These are phyloP conservation scores for Sclerodermus sp. DNA, from an alignment of 2,888 invertebrate genomes.

Conservation along the genomic window DNA sequence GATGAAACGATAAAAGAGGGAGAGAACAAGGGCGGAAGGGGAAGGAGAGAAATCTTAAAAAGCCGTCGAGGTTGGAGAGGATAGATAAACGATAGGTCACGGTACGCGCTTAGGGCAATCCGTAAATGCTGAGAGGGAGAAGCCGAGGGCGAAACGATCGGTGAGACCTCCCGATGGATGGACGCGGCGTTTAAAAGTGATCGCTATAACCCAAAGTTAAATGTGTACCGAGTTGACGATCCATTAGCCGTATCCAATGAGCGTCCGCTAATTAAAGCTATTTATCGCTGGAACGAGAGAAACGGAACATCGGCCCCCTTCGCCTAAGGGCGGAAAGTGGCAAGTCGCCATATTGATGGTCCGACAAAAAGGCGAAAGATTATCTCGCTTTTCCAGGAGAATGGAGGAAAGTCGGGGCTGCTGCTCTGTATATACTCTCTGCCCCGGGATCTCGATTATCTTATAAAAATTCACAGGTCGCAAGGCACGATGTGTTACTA, in stretches of 20 bases:
- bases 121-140: background rate
- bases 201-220: slow-evolving; percentile 28
- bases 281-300: slow-evolving; percentile 38
- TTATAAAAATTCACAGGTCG: slow-evolving; percentile 27
- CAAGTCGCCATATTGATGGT: slow-evolving; percentile 32
- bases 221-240: slow-evolving; percentile 42
- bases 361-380: slow-evolving; percentile 31
- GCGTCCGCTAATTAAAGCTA: slow-evolving; percentile 51
- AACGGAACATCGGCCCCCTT: slow-evolving; percentile 15
- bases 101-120: too few relatives aligned
- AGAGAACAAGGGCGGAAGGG: background rate
- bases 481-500: slow-evolving; percentile 24
- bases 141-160: background rate
- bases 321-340: slow-evolving; percentile 33
- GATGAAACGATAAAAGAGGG: too few relatives aligned
- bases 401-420: background rate
- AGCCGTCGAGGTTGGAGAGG: slow-evolving; percentile 9
- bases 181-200: slow-evolving; percentile 19
- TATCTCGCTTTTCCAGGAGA: slow-evolving; percentile 14
- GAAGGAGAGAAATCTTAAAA: too few relatives aligned
- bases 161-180: slow-evolving; percentile 14
- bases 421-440: background rate
- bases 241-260: slow-evolving; percentile 50
- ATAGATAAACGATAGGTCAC: too few relatives aligned
- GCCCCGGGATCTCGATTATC: slow-evolving; percentile 13